These are phyloP conservation scores for Xestia ashworthii DNA, from an alignment of 2,888 invertebrate genomes.

Conservation along the genomic window DNA sequence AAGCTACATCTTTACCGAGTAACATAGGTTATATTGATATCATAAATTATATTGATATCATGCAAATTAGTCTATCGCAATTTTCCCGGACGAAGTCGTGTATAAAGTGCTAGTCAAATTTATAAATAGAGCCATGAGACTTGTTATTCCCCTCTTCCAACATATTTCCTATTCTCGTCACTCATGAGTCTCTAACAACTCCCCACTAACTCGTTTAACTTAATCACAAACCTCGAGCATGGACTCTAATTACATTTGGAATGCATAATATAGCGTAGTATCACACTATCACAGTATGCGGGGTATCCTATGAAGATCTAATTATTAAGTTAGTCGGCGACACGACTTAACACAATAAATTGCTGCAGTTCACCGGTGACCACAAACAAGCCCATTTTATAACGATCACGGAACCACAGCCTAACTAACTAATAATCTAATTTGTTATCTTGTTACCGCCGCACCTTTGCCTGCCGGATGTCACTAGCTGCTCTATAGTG, in stretches of 20 bases:
- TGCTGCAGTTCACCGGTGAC: slow-evolving; percentile 56
- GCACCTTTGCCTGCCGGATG: slow-evolving; percentile 44
- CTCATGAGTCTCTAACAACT: slow-evolving; percentile 19
- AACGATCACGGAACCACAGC: slow-evolving; percentile 65
- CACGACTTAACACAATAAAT: slow-evolving; percentile 66
- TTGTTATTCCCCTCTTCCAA: neutral
- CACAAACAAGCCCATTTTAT: slow-evolving; percentile 67
- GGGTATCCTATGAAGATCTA: slow-evolving; percentile 55
- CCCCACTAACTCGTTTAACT: slow-evolving; percentile 28
- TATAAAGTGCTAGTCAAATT: neutral
- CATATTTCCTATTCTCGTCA: slow-evolving; percentile 17
- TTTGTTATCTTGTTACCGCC: slow-evolving; percentile 52
- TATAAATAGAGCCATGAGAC: neutral
- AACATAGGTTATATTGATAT: too few relatives aligned
- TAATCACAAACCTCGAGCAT: slow-evolving; percentile 44
- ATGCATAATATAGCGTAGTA: slow-evolving; percentile 45
- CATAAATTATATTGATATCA: too few relatives aligned
- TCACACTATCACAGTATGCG: slow-evolving; percentile 18
- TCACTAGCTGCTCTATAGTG: slow-evolving; percentile 8
- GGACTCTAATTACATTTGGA: slow-evolving; percentile 45
- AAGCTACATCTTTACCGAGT: too few relatives aligned
- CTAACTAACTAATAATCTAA: slow-evolving; percentile 64
- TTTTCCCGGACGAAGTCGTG: too few relatives aligned
- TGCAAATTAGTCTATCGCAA: too few relatives aligned
- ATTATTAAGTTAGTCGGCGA: slow-evolving; percentile 59